Base-by-base conservation (phyloP, 2,797 vertebrate genomes). In the Ctenochaetus hawaiiensis region DNA sequence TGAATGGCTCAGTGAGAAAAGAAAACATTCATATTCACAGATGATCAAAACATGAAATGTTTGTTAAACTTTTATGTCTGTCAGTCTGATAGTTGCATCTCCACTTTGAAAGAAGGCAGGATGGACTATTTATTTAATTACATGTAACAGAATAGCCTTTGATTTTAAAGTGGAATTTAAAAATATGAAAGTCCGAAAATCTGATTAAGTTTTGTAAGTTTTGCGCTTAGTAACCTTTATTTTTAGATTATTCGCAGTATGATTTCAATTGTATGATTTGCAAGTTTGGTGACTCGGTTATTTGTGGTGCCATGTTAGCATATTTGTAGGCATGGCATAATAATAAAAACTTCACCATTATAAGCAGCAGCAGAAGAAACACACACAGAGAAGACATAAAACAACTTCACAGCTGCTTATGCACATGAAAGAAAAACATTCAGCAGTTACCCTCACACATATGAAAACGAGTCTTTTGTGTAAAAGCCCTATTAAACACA, bases 401-500 rank as follows among this genome's bases (percentile, higher is more conserved):
- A 45, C n/a, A 54, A 5, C 18, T 2, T 10, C 53, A 26, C 23
- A 49, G 4, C 11, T 18, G 39, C 12, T 14, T 10, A 37, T 41
- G 12, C 12, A 22, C 3, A 44, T 3, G 20, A 26, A n/a, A 13
- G 52, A 45, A 63, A 45, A 53, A 51, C 16, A 52, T 30, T 53
- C 11, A 62, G 7, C 53, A 51, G 6, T 47, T 34, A 57, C 13
- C 14, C 39, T 48, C 34, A 41, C 26, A 56, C 58, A 45, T 57
- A 48, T 57, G 53, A 77, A 79, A 63, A 34, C 18, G 65, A 14
- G 12, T 22, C 0, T 23, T 54, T 12, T 48, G 18, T 53, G 17
- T 11, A 18, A 49, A 30, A 5, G 9, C 8, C 8, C 20, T 43
- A 26, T 8, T 14, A 34, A 34, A 56, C 17, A 70, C 18, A 56